phyloP scores from a whole-genome alignment of 2,888 invertebrate genomes.

The Orchesellides sinensis region DNA sequence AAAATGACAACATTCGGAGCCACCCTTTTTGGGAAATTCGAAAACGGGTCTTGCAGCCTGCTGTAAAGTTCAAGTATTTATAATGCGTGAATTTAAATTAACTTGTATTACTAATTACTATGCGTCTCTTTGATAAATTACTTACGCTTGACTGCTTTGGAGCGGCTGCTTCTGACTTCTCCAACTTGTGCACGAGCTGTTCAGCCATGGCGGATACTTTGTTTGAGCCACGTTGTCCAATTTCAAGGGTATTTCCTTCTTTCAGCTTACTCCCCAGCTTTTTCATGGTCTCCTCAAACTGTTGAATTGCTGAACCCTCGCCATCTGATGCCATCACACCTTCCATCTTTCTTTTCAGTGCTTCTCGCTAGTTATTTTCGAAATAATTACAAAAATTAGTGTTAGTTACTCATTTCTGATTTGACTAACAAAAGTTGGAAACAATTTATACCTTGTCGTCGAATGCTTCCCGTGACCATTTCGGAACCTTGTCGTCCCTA shows the following conservation, averaged over 20 bases:
- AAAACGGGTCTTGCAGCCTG: conserved; percentile 67
- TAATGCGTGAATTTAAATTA: neutral
- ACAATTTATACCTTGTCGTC: conserved; percentile 77
- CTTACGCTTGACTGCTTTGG: conserved; percentile 77
- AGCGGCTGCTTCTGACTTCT: conserved; percentile 78
- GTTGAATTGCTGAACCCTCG: conserved; percentile 81
- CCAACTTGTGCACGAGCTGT: conserved; percentile 77
- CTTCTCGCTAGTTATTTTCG: conserved; percentile 79
- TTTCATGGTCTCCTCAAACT: conserved; percentile 85
- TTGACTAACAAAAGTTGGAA: neutral
- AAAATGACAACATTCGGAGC: conserved; percentile 89
- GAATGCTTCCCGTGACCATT: conserved; percentile 91
- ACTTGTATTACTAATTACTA: conserved; percentile 75
- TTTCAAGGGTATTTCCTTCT: conserved; percentile 86
- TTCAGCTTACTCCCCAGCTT: conserved; percentile 85
- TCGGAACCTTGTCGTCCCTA: conserved; percentile 87
- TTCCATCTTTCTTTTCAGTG: conserved; percentile 82
- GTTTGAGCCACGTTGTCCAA: conserved; percentile 82
- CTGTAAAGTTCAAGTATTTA: neutral
- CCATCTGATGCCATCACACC: conserved; percentile 78
- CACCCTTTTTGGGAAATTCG: conserved; percentile 81
- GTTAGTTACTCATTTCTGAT: neutral
- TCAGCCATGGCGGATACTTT: conserved; percentile 94
- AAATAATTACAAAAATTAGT: conserved; percentile 66
- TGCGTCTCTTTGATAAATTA: no score